A percentile compares a stretch with the other conserved stretches of the same genome.
Evolutionary conservation across 2,797 vertebrate genomes (phyloP).

Genomic region (Leuciscus waleckii): DNA sequence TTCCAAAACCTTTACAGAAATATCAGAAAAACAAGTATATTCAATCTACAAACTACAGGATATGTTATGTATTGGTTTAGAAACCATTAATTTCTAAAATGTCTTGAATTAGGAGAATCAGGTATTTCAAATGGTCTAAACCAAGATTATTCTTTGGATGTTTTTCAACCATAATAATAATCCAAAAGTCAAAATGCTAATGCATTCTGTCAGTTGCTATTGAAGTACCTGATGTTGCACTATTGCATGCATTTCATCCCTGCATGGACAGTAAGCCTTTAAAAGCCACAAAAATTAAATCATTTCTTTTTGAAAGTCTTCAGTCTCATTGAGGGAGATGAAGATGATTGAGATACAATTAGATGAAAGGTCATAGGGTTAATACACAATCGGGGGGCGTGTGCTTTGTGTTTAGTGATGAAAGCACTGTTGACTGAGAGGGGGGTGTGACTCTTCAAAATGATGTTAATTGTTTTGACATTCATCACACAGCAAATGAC

Average conservation of each 20-base stretch:
- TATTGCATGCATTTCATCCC: slow-evolving; percentile 37
- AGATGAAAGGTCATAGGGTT: slow-evolving; percentile 54
- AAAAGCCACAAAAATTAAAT: background rate
- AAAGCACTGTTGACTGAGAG: slow-evolving; percentile 60
- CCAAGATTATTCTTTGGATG: background rate
- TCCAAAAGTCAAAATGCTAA: slow-evolving; percentile 30
- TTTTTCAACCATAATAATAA: slow-evolving; percentile 24
- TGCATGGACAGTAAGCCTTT: slow-evolving; percentile 59
- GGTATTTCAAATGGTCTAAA: slow-evolving; percentile 38
- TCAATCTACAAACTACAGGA: background rate
- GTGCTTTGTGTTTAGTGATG: slow-evolving; percentile 50
- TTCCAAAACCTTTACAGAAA: slow-evolving; percentile 5
- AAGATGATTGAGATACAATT: slow-evolving; percentile 14
- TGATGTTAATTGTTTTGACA: slow-evolving; percentile 46
- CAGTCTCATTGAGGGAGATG: background rate
- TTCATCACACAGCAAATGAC: slow-evolving; percentile 34
- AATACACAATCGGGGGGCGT: slow-evolving; percentile 44
- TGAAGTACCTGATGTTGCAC: slow-evolving; percentile 57
- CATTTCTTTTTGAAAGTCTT: background rate
- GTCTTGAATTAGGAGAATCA: slow-evolving; percentile 48
- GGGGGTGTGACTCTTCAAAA: slow-evolving; percentile 39
- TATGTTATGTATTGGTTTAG: background rate
- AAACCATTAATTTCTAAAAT: slow-evolving; percentile 20
- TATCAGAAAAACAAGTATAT: background rate
- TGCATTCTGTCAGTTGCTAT: slow-evolving; percentile 32